phyloP scores from a whole-genome alignment of 2,113 vertebrate genomes.

The Anolis sagrei region DNA sequence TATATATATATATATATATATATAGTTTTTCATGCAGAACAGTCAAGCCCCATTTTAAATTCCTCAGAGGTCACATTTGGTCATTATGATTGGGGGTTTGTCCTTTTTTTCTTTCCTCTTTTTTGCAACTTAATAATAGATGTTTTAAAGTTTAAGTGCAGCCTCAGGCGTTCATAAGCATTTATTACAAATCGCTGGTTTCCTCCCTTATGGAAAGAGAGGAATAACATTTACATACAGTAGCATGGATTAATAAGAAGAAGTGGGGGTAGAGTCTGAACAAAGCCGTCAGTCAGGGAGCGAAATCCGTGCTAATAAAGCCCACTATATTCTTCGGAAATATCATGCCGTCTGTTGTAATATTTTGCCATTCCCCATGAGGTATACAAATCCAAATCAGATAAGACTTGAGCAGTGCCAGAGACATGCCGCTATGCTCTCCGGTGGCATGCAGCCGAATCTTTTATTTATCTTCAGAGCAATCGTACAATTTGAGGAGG shows the following conservation, averaged over 20 bases:
- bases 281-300: conserved; percentile 88
- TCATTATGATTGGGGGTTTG: conserved; percentile 79
- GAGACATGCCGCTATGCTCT: conserved; percentile 86
- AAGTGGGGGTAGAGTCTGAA: conserved; percentile 74
- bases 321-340: conserved; percentile 89
- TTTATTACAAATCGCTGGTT: conserved; percentile 95
- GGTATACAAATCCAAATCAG: conserved; percentile 90
- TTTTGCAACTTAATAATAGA: conserved; percentile 97
- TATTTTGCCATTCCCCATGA: conserved; percentile 88
- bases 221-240: conserved; percentile 94
- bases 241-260: conserved; percentile 88
- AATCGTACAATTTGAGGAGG: conserved; percentile 76
- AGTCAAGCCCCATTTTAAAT: conserved; percentile 89
- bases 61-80: conserved; percentile 91
- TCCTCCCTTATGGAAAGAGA: conserved; percentile 85
- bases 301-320: conserved; percentile 84
- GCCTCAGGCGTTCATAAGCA: conserved; percentile 92
- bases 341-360: conserved; percentile 90
- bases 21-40: conserved; percentile 83
- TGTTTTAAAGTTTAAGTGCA: conserved; percentile 99
- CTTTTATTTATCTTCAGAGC: conserved; percentile 89
- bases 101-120: conserved; percentile 55
- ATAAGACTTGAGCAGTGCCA: conserved; percentile 86
- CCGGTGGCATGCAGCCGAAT: conserved; percentile 82
- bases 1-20: no score